Evolutionary conservation across 2,797 vertebrate species (phyloP).

Genomic region (Enteromius afrohamiltoni): DNA sequence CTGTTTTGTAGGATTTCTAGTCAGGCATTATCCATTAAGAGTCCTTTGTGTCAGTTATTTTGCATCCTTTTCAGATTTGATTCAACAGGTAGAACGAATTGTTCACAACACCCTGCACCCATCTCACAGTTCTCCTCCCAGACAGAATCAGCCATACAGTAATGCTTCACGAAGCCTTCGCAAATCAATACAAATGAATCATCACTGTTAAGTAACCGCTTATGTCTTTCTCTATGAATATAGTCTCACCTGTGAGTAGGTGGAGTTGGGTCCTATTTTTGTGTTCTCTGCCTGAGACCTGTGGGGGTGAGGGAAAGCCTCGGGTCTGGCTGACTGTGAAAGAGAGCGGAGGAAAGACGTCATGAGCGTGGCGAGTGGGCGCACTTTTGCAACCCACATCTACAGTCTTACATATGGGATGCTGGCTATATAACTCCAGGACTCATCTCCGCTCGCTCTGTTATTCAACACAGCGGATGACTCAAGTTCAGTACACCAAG

Average conservation of each 20-base stretch:
- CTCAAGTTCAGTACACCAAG: conserved; percentile 46
- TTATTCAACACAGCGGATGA: conserved; percentile 50
- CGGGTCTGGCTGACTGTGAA: conserved; percentile 78
- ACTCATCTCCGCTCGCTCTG: conserved; percentile 28
- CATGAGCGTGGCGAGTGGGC: conserved; percentile 39
- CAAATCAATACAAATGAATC: conserved; percentile 5
- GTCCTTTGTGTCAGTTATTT: neutral
- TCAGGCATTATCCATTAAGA: neutral
- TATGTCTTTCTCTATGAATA: conserved; percentile 4
- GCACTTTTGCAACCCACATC: conserved; percentile 33
- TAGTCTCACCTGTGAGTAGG: conserved; percentile 82
- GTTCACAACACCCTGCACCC: conserved; percentile 4
- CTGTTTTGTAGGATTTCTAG: conserved; percentile 1
- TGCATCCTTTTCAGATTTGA: neutral
- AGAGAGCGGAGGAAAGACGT: conserved; percentile 59
- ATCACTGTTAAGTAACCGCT: conserved; percentile 21
- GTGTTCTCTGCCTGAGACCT: conserved; percentile 76
- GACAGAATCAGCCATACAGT: neutral
- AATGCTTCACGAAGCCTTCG: neutral
- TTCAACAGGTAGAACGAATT: neutral
- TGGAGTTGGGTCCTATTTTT: conserved; percentile 76
- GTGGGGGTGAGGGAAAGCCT: conserved; percentile 83
- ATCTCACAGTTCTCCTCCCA: neutral
- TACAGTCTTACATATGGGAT: conserved; percentile 34
- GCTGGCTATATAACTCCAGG: conserved; percentile 28